These are phyloP conservation scores for Gordius sp. DNA, from an alignment of 2,888 invertebrate species.

Conservation along the genomic window DNA sequence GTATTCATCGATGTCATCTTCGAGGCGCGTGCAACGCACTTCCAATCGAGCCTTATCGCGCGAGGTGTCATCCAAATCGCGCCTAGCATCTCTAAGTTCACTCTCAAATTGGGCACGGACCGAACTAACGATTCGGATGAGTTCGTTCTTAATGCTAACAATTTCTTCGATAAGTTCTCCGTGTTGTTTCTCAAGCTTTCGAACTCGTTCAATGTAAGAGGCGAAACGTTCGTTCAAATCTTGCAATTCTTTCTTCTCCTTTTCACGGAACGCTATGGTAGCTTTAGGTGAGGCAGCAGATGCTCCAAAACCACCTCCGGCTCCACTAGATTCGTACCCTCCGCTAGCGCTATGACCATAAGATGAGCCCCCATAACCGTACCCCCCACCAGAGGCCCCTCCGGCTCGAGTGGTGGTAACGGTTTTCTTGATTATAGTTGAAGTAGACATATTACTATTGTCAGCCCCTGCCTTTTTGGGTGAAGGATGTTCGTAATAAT, in stretches of 20 bases:
- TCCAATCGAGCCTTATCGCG: constrained; percentile 32
- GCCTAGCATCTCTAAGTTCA: constrained; percentile 31
- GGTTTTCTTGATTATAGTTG: not conserved
- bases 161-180: constrained; percentile 27
- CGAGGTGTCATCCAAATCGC: constrained; percentile 31
- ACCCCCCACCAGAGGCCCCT: constrained; percentile 9
- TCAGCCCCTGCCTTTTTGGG: too few relatives aligned
- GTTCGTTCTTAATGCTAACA: constrained; percentile 24
- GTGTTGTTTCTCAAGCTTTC: constrained; percentile 31
- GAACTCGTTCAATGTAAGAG: constrained; percentile 31
- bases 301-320: constrained; percentile 17
- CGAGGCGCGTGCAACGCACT: constrained; percentile 29
- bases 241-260: constrained; percentile 33
- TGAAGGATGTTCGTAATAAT: not conserved
- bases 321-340: not conserved
- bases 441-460: not conserved
- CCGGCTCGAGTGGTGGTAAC: constrained; percentile 16
- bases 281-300: constrained; percentile 27
- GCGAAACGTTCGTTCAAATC: constrained; percentile 34
- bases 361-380: not conserved
- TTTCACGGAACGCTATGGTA: constrained; percentile 28
- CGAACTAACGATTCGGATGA: constrained; percentile 1
- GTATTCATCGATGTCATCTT: constrained; percentile 30
- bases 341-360: not conserved
- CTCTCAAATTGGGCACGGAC: constrained; percentile 26